Evolutionary conservation across 2,888 invertebrate species (phyloP).

Genomic region (Tupiocoris notatus): DNA sequence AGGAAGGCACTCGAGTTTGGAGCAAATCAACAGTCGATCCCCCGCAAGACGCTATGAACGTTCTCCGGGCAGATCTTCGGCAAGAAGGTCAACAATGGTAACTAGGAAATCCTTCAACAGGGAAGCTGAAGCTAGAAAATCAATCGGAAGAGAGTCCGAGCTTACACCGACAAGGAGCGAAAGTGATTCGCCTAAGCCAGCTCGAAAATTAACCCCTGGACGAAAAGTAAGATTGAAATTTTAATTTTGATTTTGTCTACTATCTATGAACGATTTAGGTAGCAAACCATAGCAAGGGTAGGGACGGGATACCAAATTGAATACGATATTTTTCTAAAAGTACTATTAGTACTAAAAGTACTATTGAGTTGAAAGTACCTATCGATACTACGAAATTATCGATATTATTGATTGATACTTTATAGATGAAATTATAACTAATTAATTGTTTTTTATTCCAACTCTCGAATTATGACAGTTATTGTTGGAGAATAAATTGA

Average conservation of each 20-base stretch:
- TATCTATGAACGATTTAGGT: background rate
- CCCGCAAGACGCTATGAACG: no score
- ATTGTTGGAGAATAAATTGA: no score
- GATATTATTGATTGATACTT: no score
- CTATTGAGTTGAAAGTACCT: no score
- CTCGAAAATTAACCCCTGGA: constrained; percentile 23
- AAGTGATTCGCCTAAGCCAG: background rate
- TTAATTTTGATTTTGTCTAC: background rate
- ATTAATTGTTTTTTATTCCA: no score
- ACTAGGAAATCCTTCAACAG: background rate
- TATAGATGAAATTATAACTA: no score
- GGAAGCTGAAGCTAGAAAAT: background rate
- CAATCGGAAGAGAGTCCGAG: constrained; percentile 10
- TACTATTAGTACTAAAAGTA: no score
- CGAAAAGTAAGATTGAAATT: constrained; percentile 7
- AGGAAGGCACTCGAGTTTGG: background rate
- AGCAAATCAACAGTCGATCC: background rate
- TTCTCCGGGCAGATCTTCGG: background rate
- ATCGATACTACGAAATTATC: no score
- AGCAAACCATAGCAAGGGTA: background rate
- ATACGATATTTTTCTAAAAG: no score
- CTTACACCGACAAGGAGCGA: background rate
- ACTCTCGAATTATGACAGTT: no score
- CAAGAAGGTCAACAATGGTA: background rate
- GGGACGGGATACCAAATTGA: background rate